Percentiles rank a stretch among this genome's conserved stretches.
phyloP scores from a whole-genome alignment of 92 coral and sea anemone genomes.

The Paramuricea clavata region DNA sequence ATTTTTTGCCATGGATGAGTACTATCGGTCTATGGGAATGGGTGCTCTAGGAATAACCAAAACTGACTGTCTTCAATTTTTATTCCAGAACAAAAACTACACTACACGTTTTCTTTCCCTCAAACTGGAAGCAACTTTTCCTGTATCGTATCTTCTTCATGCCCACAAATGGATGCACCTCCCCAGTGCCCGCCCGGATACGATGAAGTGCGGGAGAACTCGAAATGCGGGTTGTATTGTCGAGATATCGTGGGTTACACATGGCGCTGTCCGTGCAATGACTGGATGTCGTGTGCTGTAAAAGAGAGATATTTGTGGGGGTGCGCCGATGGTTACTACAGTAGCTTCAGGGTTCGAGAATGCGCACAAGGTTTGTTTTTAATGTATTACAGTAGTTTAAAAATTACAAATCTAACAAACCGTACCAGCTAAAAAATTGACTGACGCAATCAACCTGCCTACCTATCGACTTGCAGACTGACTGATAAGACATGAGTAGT shows the following conservation, averaged over 20 bases:
- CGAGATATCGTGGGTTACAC: conserved; percentile 40
- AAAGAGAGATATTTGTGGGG: conserved; percentile 6
- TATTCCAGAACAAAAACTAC: neutral
- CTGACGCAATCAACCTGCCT: too few relatives aligned
- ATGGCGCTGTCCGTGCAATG: conserved; percentile 25
- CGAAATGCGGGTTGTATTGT: conserved; percentile 25
- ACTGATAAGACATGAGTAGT: too few relatives aligned
- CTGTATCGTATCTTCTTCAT: neutral
- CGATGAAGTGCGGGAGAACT: neutral
- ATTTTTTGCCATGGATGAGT: too few relatives aligned
- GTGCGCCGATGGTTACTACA: neutral
- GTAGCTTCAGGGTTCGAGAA: conserved; percentile 35
- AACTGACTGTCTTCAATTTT: neutral
- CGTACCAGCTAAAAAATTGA: too few relatives aligned
- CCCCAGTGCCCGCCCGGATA: conserved; percentile 37
- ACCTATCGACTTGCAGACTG: too few relatives aligned
- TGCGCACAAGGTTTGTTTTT: conserved; percentile 3
- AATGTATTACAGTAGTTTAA: neutral
- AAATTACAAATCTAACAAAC: too few relatives aligned
- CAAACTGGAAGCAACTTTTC: neutral
- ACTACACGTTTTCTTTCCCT: conserved; percentile 42
- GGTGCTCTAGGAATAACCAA: too few relatives aligned
- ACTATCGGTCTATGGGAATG: too few relatives aligned
- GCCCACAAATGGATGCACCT: conserved; percentile 2
- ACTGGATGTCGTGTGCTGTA: conserved; percentile 44